phyloP scores from a whole-genome alignment of 2,797 vertebrate species.

The Onychomys arenicola region DNA sequence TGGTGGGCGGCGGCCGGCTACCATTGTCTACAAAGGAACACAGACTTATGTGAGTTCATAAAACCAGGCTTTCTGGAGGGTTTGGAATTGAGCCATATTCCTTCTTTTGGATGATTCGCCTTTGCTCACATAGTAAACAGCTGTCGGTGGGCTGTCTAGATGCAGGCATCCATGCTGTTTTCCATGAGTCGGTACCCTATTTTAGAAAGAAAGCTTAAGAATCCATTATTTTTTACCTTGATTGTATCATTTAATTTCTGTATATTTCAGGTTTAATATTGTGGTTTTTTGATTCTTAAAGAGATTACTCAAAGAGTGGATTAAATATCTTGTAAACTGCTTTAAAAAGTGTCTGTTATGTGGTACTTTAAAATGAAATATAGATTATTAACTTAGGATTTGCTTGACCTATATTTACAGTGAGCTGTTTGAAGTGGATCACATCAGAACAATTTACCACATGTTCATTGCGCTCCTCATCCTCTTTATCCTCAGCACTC shows the following conservation, averaged over 20 bases:
- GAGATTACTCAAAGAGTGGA: slow-evolving; percentile 25
- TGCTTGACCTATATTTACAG: slow-evolving; percentile 84
- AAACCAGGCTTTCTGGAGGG: neutral
- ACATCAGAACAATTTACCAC: slow-evolving; percentile 98
- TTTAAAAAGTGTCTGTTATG: slow-evolving; percentile 14
- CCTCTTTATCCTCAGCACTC: slow-evolving; percentile 96
- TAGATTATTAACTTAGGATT: neutral
- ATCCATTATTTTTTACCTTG: slow-evolving; percentile 15
- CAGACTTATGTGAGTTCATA: neutral
- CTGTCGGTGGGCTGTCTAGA: neutral
- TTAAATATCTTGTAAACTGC: slow-evolving; percentile 12
- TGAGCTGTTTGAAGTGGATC: slow-evolving; percentile 98
- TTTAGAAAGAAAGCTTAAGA: neutral
- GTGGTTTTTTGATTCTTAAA: neutral
- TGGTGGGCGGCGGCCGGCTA: neutral
- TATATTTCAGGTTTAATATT: neutral
- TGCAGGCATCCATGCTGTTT: neutral
- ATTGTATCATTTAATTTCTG: neutral
- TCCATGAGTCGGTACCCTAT: neutral
- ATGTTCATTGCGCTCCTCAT: slow-evolving; percentile 99
- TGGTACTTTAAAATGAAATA: slow-evolving; percentile 2
- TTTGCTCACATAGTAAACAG: neutral
- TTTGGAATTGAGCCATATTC: neutral
- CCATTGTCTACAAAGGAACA: neutral
- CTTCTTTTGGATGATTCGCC: neutral